These are phyloP conservation scores for Drosophila quasianomalipes DNA, from an alignment of 2,888 invertebrate genomes.

Conservation along the genomic window DNA sequence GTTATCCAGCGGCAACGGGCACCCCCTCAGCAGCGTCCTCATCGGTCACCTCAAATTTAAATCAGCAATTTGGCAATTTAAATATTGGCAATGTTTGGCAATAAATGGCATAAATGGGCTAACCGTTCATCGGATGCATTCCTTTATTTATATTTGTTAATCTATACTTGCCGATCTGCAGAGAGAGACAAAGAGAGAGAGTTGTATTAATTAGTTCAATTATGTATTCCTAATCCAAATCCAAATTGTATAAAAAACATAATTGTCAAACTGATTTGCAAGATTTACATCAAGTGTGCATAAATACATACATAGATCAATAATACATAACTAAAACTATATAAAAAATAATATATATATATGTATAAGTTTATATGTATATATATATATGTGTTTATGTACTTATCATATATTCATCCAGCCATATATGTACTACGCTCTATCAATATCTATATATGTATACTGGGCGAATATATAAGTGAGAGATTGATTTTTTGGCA, in stretches of 20 bases:
- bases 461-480: neutral
- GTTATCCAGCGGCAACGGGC: constrained; percentile 53
- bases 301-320: constrained; percentile 17
- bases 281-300: constrained; percentile 6
- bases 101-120: constrained; percentile 72
- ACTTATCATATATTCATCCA: constrained; percentile 16
- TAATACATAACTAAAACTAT: constrained; percentile 29
- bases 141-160: constrained; percentile 45
- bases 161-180: constrained; percentile 54
- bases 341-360: constrained; percentile 6
- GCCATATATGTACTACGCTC: constrained; percentile 21
- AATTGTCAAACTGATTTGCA: constrained; percentile 18
- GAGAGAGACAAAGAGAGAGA: neutral
- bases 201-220: constrained; percentile 69
- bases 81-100: constrained; percentile 86
- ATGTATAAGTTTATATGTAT: constrained; percentile 3
- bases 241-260: constrained; percentile 43
- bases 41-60: constrained; percentile 82
- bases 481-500: constrained; percentile 41
- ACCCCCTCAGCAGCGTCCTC: constrained; percentile 57
- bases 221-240: constrained; percentile 43
- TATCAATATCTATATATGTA: constrained; percentile 13
- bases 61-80: constrained; percentile 85
- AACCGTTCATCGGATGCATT: constrained; percentile 35
- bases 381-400: constrained; percentile 21